Evolutionary conservation across 2,888 invertebrate species (phyloP), one percentile per base, ranked within the genome.

Genomic region (Tenthredo amoena): DNA sequence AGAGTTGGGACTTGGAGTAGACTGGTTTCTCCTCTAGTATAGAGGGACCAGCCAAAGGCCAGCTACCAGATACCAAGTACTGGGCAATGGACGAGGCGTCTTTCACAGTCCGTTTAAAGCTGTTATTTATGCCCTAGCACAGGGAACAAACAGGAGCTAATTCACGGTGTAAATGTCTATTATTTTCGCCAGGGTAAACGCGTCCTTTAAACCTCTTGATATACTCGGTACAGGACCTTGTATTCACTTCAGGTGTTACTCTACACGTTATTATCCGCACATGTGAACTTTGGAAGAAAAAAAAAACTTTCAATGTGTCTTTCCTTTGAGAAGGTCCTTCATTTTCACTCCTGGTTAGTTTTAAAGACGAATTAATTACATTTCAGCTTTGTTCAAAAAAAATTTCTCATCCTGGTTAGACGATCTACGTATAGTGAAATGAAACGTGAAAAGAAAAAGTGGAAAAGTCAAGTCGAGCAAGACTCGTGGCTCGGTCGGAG

Each of bases 121-220:
- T 34, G 81, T 81, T 81, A 81, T 81, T 81, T 81, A 81, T 81
- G 62, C 62, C 7, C 58, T 62, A 62, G 37, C 9, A 10, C 62
- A 21, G 62, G 10, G 81, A 81, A 37, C 62, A 81, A 62, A 62
- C 62, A 40, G 34, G 9, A 77, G 58, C 81, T 81, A 81, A 81
- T 81, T 81, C 81, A 81, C 40, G 62, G 62, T 40, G 81, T 40
- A 15, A 81, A 81, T 81, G 81, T 58, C 37, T 40, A 62, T 81
- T 62, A 81, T 62, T 62, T 81, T 81, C 62, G 31, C 81, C 58
- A 18, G 77, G 77, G 50, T 12, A 77, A 77, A 12, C 26, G 77
- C 55, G 34, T 77, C 34, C 31, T 77, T 77, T 9, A 47, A 55
- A 55, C 26, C 40, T 74, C 21, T 74, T 74, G 74, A 74, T 74